phyloP scores from a whole-genome alignment of 2,797 vertebrate species.

The Gallinago nigripennis region DNA sequence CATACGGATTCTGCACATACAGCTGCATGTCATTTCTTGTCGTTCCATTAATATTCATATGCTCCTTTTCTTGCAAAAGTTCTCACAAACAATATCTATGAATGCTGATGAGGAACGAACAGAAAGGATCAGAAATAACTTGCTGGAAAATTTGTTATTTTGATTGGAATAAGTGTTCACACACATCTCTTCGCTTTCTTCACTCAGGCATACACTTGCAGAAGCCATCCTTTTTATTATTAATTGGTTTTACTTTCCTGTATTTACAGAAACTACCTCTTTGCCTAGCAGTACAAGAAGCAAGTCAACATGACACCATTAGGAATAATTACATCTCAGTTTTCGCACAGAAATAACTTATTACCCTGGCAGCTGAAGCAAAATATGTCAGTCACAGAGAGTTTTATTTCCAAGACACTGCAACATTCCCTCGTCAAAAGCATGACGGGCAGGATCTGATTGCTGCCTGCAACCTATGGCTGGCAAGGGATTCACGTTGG shows the following conservation, averaged over 20 bases:
- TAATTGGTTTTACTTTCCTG: not conserved
- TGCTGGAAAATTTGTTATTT: not conserved
- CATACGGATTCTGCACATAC: not conserved
- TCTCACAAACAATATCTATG: not conserved
- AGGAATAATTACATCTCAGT: slow-evolving; percentile 31
- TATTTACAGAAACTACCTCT: slow-evolving; percentile 21
- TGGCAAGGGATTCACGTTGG: not conserved
- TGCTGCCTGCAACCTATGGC: not conserved
- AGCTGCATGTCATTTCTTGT: not conserved
- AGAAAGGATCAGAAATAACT: not conserved
- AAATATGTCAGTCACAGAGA: slow-evolving; percentile 27
- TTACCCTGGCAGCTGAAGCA: slow-evolving; percentile 23
- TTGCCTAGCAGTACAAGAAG: not conserved
- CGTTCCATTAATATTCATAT: slow-evolving; percentile 21
- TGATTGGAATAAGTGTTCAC: not conserved
- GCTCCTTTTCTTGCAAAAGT: not conserved
- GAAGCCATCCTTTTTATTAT: not conserved
- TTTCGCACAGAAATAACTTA: slow-evolving; percentile 11
- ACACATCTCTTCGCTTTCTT: not conserved
- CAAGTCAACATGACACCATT: slow-evolving; percentile 22
- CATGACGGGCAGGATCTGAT: not conserved
- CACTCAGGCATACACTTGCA: not conserved
- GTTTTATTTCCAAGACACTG: not conserved
- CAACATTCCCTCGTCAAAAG: not conserved
- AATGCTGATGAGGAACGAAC: slow-evolving; percentile 26